A percentile compares a stretch with the other conserved stretches of the same genome.
Evolutionary conservation across 2,888 invertebrate genomes (phyloP).

Genomic region (Drosophila kokeensis): DNA sequence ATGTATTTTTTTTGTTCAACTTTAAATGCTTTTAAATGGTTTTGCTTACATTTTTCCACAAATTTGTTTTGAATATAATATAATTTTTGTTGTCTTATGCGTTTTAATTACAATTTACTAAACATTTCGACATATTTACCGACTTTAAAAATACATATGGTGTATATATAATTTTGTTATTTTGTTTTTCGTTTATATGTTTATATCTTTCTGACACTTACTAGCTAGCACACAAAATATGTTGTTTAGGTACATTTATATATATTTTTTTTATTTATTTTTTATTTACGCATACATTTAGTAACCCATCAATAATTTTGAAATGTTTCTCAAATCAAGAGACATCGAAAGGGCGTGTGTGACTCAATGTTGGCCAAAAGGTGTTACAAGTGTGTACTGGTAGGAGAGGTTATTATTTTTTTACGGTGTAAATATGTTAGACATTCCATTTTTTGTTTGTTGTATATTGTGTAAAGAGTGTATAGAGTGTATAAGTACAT

Average conservation of each 20-base stretch:
- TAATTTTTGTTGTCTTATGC: constrained; percentile 20
- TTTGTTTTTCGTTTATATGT: constrained; percentile 42
- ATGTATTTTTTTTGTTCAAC: constrained; percentile 46
- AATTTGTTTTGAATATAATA: constrained; percentile 45
- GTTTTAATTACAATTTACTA: constrained; percentile 66
- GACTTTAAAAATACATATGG: constrained; percentile 62
- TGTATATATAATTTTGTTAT: constrained; percentile 57
- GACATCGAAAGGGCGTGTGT: constrained; percentile 52
- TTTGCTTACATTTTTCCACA: constrained; percentile 36
- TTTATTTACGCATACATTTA: constrained; percentile 72
- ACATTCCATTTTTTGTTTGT: constrained; percentile 40
- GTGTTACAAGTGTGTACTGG: constrained; percentile 36
- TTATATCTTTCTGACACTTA: constrained; percentile 80
- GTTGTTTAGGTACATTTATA: constrained; percentile 83
- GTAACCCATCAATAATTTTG: constrained; percentile 61
- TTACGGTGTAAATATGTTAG: constrained; percentile 67
- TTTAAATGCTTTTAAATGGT: constrained; percentile 53
- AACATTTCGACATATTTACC: constrained; percentile 66
- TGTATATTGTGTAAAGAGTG: constrained; percentile 55
- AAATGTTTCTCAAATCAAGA: constrained; percentile 52
- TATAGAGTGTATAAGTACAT: constrained; percentile 73
- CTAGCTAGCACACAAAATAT: constrained; percentile 84
- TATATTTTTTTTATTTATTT: constrained; percentile 68
- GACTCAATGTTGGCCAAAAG: constrained; percentile 45
- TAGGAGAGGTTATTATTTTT: constrained; percentile 34